Evolutionary conservation across 2,888 invertebrate genomes (phyloP).

Genomic region (Hypsopygia costalis): DNA sequence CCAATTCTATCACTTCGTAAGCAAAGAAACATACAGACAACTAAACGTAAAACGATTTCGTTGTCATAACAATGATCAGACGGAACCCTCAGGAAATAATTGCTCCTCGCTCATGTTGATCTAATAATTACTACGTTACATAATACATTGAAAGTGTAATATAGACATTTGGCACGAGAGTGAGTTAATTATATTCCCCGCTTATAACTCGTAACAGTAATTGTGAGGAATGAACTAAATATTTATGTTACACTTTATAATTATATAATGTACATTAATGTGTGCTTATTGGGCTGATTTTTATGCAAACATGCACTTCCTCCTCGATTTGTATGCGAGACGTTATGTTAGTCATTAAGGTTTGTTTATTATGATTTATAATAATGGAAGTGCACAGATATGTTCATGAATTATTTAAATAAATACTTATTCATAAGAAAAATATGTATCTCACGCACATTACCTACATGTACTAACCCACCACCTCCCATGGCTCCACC

Average conservation of each 20-base stretch:
- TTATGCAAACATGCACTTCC: conserved; percentile 27
- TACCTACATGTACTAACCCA: no score
- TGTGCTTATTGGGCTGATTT: conserved; percentile 16
- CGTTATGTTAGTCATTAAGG: conserved; percentile 17
- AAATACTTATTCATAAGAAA: no score
- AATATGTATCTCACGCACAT: no score
- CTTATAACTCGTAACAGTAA: conserved; percentile 16
- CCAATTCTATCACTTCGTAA: no score
- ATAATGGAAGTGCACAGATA: conserved; percentile 22
- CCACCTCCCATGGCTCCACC: no score
- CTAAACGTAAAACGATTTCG: no score
- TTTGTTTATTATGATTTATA: conserved; percentile 12
- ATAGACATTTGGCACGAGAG: conserved; percentile 57
- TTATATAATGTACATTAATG: conserved; percentile 15
- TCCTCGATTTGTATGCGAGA: conserved; percentile 19
- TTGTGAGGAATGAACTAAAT: conserved; percentile 3
- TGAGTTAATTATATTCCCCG: conserved; percentile 53
- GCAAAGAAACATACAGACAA: no score
- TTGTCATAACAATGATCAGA: no score
- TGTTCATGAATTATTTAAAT: no score
- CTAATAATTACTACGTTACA: conserved; percentile 26
- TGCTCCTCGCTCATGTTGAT: background rate
- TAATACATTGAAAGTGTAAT: conserved; percentile 56
- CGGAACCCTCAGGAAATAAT: no score
- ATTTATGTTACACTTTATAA: conserved; percentile 16